Conservation (phyloP, 2,797 vertebrate genomes). For the Columba guinea region DNA sequence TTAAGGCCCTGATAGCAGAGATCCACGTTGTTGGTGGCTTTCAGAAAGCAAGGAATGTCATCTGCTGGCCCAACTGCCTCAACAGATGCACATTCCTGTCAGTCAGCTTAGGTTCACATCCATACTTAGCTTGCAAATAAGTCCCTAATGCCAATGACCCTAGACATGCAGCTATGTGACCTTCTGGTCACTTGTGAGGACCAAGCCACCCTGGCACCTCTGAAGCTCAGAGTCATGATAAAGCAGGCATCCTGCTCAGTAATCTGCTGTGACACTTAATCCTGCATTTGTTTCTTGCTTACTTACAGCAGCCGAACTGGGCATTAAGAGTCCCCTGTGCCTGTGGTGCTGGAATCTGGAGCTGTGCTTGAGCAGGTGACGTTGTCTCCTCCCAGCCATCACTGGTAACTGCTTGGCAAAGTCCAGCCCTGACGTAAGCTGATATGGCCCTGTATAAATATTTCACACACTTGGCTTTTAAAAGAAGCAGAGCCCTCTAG, state of each 20-base stretch:
- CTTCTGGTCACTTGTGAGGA: conserved; percentile 5
- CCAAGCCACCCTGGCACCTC: background rate
- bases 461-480: background rate
- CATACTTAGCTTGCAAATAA: conserved; percentile 6
- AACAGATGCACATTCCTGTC: conserved; percentile 67
- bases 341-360: conserved; percentile 1
- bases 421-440: background rate
- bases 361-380: background rate
- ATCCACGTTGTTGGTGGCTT: background rate
- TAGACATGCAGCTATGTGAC: conserved; percentile 33
- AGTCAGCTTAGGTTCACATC: conserved; percentile 32
- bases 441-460: background rate
- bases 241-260: background rate
- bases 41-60: background rate
- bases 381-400: background rate
- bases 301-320: conserved; percentile 7
- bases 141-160: background rate
- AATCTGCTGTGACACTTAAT: conserved; percentile 47
- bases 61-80: conserved; percentile 20
- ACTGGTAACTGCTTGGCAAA: background rate
- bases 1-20: background rate
- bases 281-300: conserved; percentile 57
- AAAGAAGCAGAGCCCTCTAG: background rate
- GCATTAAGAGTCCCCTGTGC: background rate
- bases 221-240: background rate